Conservation (phyloP, 1,140 invertebrate genomes). For the Sipha flava region DNA sequence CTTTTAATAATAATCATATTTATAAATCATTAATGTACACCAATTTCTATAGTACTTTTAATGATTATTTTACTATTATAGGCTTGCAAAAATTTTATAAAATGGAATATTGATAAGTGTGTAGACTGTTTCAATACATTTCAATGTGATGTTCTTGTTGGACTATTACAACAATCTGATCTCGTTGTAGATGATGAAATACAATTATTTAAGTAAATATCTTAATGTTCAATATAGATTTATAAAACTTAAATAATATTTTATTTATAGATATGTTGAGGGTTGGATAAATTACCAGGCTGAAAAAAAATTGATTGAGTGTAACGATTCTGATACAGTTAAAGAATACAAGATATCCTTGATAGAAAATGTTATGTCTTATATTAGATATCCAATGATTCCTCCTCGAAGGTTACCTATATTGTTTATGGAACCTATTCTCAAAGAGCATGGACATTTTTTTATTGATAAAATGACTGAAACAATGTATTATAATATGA, state of each 20-base stretch:
- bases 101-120: conserved; percentile 78
- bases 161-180: conserved; percentile 71
- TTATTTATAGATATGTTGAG: conserved; percentile 54
- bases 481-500: conserved; percentile 41
- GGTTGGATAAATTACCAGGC: conserved; percentile 58
- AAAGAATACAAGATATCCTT: conserved; percentile 56
- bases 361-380: conserved; percentile 62
- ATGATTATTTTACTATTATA: conserved; percentile 38
- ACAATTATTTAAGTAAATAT: conserved; percentile 57
- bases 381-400: conserved; percentile 89
- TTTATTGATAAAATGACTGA: conserved; percentile 79
- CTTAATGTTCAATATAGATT: conserved; percentile 37
- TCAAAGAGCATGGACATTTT: conserved; percentile 75
- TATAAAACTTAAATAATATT: background rate
- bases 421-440: conserved; percentile 66
- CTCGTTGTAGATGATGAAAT: conserved; percentile 86
- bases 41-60: too few relatives aligned
- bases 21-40: too few relatives aligned
- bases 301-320: conserved; percentile 4
- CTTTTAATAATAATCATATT: too few relatives aligned
- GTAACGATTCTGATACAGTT: conserved; percentile 44
- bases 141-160: conserved; percentile 68
- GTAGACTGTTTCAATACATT: conserved; percentile 73
- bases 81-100: conserved; percentile 74
- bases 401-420: conserved; percentile 71